Evolutionary conservation across 2,113 vertebrate species (phyloP), one percentile per base, ranked within the genome.

Genomic region (Zingel zingel): DNA sequence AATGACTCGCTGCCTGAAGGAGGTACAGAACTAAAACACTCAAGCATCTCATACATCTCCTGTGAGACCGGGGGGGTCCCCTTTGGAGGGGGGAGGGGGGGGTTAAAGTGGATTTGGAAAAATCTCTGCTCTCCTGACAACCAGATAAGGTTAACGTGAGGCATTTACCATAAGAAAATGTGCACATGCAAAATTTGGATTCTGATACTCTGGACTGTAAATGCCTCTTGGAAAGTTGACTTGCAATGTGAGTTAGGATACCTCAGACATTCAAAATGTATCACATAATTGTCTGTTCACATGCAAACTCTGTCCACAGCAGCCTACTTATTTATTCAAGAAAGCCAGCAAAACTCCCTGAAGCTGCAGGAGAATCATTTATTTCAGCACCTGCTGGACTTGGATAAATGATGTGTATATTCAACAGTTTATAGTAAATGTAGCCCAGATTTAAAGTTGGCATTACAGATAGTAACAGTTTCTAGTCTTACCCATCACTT

Each of bases 1-100:
- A 97, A 97, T 78, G 95, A 97, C 30, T 96, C 97, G 4, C 87
- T 96, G 68, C 94, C 96, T 0, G 97, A 97, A 93, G 96, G 96
- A 92, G 98, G 98, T 99, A 93, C 81, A 54, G 36, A 70, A 51
- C 23, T 27, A 14, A 75, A 62, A 69, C 59, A 70, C 59, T 25
- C 9, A 14, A 50, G 58, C 25, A 39, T 56, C 50, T 59, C 48
- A 62, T 48, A 11, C 1, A 45, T 85, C 69, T 39, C 36, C 36
- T 39, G 36, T 39, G 1, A 39, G 36, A 39, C 36, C 8, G 19
- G 51, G 47, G 23, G 51, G 51, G 23, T n/a, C n/a, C n/a, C n/a
- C n/a, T n/a, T n/a, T n/a, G n/a, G n/a, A n/a, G n/a, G n/a, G n/a
- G 19, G 51, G 47, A 21, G 51, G 51, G 23, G n/a, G 9, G 64